phyloP scores from a whole-genome alignment of 2,797 vertebrate species.

The Atherinosoma microstoma region DNA sequence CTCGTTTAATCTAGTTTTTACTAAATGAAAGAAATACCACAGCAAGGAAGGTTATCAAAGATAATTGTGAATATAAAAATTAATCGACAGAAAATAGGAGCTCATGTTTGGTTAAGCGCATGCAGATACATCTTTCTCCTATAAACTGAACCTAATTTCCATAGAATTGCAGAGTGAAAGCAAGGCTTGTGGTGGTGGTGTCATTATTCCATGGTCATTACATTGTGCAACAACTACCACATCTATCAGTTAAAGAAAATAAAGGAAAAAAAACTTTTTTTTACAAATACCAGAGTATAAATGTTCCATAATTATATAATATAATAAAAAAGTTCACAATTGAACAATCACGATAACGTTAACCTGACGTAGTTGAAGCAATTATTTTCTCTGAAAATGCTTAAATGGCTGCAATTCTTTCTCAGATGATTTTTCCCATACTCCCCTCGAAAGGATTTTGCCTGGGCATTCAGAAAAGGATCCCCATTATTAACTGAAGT shows the following conservation, averaged over 20 bases:
- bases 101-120: neutral
- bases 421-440: conserved; percentile 2
- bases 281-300: neutral
- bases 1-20: neutral
- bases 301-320: neutral
- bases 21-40: neutral
- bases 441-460: conserved; percentile 28
- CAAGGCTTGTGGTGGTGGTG: neutral
- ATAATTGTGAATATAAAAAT: neutral
- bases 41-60: neutral
- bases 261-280: neutral
- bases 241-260: neutral
- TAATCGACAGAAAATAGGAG: neutral
- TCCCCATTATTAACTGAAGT: conserved; percentile 23
- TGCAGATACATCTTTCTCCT: neutral
- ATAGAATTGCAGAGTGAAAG: neutral
- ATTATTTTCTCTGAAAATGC: neutral
- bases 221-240: neutral
- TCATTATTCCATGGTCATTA: neutral
- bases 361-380: neutral
- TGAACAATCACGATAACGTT: neutral
- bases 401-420: neutral
- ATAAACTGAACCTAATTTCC: neutral
- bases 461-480: conserved; percentile 11
- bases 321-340: neutral